Percentiles rank a stretch among this genome's conserved stretches.
phyloP scores from a whole-genome alignment of 2,113 vertebrate species.

The Hymenochirus boettgeri region DNA sequence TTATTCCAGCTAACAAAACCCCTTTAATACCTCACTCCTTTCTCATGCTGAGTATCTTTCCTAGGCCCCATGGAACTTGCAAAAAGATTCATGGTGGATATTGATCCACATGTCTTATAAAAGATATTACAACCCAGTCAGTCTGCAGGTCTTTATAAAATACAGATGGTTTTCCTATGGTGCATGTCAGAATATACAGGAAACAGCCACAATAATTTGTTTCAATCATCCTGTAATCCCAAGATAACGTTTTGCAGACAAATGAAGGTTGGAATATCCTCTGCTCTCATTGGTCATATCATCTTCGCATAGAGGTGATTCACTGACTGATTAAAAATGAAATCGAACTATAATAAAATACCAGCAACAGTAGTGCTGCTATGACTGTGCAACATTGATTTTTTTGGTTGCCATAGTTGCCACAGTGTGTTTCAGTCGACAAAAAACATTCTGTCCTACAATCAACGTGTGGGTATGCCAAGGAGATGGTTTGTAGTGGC shows the following conservation, averaged over 20 bases:
- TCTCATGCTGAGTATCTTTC: conserved; percentile 59
- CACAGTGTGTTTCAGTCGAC: no score
- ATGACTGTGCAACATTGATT: no score
- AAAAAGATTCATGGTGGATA: conserved; percentile 47
- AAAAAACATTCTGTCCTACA: no score
- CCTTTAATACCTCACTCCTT: conserved; percentile 61
- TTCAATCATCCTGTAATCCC: not conserved
- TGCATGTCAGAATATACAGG: not conserved
- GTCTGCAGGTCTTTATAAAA: not conserved
- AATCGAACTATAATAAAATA: no score
- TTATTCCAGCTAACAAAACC: conserved; percentile 62
- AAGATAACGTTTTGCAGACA: not conserved
- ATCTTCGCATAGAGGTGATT: no score
- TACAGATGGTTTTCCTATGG: conserved; percentile 18
- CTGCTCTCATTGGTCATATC: no score
- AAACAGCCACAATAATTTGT: not conserved
- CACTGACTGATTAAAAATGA: no score
- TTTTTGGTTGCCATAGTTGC: no score
- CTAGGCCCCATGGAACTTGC: conserved; percentile 60
- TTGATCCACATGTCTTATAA: conserved; percentile 47
- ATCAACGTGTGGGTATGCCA: no score
- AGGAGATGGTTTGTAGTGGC: no score
- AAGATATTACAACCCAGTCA: conserved; percentile 14
- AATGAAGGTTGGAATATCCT: not conserved
- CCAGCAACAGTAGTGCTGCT: no score